These are phyloP conservation scores for Cotesia glomerata DNA, from an alignment of 1,140 invertebrate genomes.

Conservation along the genomic window DNA sequence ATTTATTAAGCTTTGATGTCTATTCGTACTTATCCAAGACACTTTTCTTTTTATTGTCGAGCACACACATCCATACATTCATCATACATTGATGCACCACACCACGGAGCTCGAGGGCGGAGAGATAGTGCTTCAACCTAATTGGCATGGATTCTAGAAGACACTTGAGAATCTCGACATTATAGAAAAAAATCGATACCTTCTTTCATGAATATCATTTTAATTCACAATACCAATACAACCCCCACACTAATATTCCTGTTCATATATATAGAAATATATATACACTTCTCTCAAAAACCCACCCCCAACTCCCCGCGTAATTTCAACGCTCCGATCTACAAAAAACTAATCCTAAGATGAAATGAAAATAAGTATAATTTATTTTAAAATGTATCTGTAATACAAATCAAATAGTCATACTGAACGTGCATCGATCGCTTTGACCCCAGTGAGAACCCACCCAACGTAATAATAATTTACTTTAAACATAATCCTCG, in stretches of 20 bases:
- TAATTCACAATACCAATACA: no score
- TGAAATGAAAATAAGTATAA: not conserved
- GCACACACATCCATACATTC: no score
- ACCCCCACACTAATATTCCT: no score
- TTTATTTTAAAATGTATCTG: not conserved
- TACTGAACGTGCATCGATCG: constrained; percentile 5
- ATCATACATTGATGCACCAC: not conserved
- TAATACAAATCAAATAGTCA: constrained; percentile 4
- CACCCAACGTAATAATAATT: constrained; percentile 6
- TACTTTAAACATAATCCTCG: not conserved
- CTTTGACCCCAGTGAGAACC: constrained; percentile 5
- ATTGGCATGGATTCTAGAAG: constrained; percentile 7
- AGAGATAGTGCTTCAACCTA: not conserved
- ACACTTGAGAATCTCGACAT: not conserved
- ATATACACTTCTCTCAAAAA: no score
- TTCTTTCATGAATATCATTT: no score
- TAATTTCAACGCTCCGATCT: no score
- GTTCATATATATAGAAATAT: no score
- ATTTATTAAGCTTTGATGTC: not conserved
- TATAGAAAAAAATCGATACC: not conserved
- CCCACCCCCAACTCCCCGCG: no score
- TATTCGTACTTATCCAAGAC: not conserved
- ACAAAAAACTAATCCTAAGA: not conserved
- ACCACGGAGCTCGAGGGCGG: not conserved
- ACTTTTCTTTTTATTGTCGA: not conserved